phyloP scores from a whole-genome alignment of 2,113 vertebrate genomes.

The Entosphenus tridentatus region DNA sequence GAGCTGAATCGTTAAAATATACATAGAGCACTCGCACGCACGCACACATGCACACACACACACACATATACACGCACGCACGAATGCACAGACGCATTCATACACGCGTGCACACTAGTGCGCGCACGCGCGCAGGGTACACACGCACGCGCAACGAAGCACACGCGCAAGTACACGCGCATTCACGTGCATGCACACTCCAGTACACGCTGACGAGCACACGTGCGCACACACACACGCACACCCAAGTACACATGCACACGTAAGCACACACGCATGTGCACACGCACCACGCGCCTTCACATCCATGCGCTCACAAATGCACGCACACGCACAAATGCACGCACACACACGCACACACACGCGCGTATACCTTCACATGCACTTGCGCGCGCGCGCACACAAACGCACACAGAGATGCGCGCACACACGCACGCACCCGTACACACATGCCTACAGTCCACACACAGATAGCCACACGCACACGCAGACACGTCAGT shows the following conservation, averaged over 20 bases:
- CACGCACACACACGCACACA: no score
- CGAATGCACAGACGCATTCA: background rate
- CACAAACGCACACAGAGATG: no score
- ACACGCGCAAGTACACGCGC: background rate
- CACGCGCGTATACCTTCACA: no score
- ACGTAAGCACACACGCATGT: background rate
- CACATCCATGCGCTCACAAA: no score
- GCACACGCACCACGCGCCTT: no score
- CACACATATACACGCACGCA: background rate
- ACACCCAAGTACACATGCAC: background rate
- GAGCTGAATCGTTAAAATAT: background rate
- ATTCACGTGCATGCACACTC: background rate
- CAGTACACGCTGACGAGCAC: background rate
- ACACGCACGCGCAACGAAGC: background rate
- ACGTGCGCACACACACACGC: background rate
- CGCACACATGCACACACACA: background rate
- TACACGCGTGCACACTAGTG: background rate
- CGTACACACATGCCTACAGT: no score
- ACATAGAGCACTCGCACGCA: background rate
- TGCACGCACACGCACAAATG: no score
- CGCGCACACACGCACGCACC: no score
- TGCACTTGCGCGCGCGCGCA: no score
- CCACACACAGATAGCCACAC: no score
- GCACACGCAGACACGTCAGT: no score
- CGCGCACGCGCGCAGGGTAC: background rate